Base-by-base conservation (phyloP, 2,888 invertebrate species). In the Cheilosia pagana region DNA sequence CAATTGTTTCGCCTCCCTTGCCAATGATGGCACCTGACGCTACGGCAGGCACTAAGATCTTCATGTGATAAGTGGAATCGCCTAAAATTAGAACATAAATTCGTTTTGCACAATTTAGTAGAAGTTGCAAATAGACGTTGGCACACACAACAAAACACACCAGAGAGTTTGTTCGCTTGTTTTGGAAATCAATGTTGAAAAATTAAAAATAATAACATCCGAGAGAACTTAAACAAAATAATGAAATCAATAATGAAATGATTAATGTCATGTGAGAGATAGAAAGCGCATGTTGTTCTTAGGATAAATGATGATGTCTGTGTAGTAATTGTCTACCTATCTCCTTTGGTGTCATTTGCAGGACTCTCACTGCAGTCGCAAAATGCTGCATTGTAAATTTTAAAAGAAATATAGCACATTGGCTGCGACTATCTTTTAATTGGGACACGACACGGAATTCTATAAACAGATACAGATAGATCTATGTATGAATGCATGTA, bases 1-100 rank as follows among this genome's bases (percentile, higher is more conserved):
- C 98, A 93, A 99, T 99, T 78, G 99, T 98, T 93, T 99, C 99
- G 88, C 99, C 99, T 55, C 99, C 99, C 93, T 99, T 99, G 90
- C 99, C 99, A 93, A 99, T 99, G 92, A 99, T 98, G 92, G 99
- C 99, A 88, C 99, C 99, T 75, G 99, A 98, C 88, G 99, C 99
- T 93, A 97, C 96, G 87, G 98, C 97, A 87, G 98, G 98, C 91
- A 99, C 98, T 93, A 99, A 94, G 90, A 98, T 96, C 94, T 99
- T 99, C 94, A 99, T 97, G 94, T 98, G 98, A 94, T 96, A 97
- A 90, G 96, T 95, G 82, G 96, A 95, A 95, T 96, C 96, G 93
- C 95, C 96, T 92, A 95, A 94, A 95, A 85, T 75, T 59, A 93
- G 87, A 87, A 78, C 65, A 39, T 12, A 70, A 70, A 70, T 55